Evolutionary conservation across 1,140 invertebrate species (phyloP).

Genomic region (Drosophila paulistorum): DNA sequence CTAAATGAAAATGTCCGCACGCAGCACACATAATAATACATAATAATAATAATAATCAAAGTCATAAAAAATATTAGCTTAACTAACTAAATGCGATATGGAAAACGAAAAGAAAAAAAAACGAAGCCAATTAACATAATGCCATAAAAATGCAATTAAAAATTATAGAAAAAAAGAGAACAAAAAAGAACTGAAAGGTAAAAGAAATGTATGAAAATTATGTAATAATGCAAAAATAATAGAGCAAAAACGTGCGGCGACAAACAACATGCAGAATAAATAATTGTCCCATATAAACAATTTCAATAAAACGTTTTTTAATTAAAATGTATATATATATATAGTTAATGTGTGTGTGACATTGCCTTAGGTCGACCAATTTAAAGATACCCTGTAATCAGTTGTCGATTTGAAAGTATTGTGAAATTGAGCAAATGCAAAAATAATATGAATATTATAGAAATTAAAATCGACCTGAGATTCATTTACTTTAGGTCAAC

Average conservation of each 20-base stretch:
- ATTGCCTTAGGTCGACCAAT: not conserved
- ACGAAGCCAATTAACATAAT: conserved; percentile 65
- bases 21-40: conserved; percentile 25
- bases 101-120: not conserved
- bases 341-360: conserved; percentile 4
- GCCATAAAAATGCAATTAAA: conserved; percentile 68
- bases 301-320: conserved; percentile 44
- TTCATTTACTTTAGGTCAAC: too few relatives aligned
- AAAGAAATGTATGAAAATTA: conserved; percentile 10
- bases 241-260: conserved; percentile 11
- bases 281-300: conserved; percentile 40
- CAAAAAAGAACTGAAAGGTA: not conserved
- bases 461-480: too few relatives aligned
- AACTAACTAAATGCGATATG: conserved; percentile 10
- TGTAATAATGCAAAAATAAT: conserved; percentile 45
- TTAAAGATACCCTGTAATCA: conserved; percentile 26
- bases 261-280: conserved; percentile 29
- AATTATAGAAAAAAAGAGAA: conserved; percentile 42
- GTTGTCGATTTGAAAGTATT: too few relatives aligned
- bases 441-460: too few relatives aligned
- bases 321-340: conserved; percentile 39
- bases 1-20: conserved; percentile 45
- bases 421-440: too few relatives aligned
- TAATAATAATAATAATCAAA: conserved; percentile 44
- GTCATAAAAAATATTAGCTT: conserved; percentile 41